These are phyloP conservation scores for Oreochromis niloticus DNA, from an alignment of 2,113 vertebrate genomes.

Conservation along the genomic window DNA sequence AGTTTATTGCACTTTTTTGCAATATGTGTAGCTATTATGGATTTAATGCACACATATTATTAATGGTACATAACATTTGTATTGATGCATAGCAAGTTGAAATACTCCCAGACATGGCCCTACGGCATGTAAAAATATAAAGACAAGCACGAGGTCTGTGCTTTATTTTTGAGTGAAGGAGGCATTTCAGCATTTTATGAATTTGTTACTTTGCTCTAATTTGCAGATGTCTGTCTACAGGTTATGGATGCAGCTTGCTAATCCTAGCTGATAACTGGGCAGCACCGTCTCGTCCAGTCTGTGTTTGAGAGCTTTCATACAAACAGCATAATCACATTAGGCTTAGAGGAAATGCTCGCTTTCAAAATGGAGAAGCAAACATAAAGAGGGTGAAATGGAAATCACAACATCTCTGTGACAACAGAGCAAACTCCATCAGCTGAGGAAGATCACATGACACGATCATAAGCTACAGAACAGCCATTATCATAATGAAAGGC, in stretches of 20 bases:
- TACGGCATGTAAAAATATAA: accelerated
- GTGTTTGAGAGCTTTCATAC: background rate
- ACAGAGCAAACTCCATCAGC: background rate
- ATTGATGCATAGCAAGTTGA: accelerated
- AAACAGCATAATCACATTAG: accelerated
- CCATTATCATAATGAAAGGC: background rate
- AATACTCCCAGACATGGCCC: background rate
- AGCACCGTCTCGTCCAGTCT: background rate
- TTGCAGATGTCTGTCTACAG: no score
- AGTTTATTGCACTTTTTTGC: background rate
- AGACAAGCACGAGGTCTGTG: accelerated
- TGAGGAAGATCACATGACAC: background rate
- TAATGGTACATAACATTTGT: background rate
- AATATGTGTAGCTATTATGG: background rate
- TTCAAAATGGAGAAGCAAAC: background rate
- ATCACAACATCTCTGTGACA: background rate
- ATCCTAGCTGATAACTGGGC: background rate
- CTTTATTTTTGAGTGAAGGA: background rate
- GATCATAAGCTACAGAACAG: background rate
- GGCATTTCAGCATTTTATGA: background rate
- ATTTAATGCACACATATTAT: background rate
- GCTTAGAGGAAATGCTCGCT: accelerated
- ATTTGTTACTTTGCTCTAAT: background rate
- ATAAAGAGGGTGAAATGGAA: background rate
- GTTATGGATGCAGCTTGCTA: background rate